Evolutionary conservation across 2,797 vertebrate genomes (phyloP).

Genomic region (Diceros bicornis): DNA sequence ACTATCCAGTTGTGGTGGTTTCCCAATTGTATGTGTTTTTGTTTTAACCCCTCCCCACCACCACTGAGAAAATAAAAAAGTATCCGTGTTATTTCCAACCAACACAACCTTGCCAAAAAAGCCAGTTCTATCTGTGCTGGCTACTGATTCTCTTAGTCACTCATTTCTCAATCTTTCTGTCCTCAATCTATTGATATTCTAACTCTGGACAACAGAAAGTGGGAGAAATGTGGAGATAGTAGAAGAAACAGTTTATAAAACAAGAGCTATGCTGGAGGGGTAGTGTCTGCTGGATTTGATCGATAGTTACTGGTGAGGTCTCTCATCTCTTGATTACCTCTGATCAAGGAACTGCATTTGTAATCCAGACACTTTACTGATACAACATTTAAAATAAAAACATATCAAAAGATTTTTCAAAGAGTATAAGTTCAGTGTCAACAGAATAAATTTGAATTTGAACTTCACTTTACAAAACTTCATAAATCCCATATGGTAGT

Average conservation of each 20-base stretch:
- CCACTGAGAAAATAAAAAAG: not conserved
- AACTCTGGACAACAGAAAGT: not conserved
- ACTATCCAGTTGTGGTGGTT: not conserved
- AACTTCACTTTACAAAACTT: not conserved
- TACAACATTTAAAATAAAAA: not conserved
- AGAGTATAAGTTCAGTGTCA: not conserved
- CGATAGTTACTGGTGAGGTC: not conserved
- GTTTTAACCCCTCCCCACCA: not conserved
- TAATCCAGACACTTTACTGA: not conserved
- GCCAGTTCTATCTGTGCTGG: not conserved
- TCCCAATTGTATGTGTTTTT: not conserved
- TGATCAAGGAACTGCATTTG: not conserved
- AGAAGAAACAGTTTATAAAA: not conserved
- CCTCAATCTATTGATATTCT: not conserved
- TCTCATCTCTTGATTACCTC: not conserved
- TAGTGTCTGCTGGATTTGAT: not conserved
- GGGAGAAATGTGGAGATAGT: not conserved
- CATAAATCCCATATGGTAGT: not conserved
- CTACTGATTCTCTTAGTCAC: not conserved
- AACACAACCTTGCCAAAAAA: not conserved
- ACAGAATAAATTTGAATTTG: not conserved
- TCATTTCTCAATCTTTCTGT: not conserved
- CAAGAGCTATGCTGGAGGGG: not conserved
- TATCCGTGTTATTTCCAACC: not conserved
- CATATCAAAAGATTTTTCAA: constrained; percentile 25